These are phyloP conservation scores for Ctenodactylus gundi DNA, from an alignment of 2,113 vertebrate genomes.

Conservation along the genomic window DNA sequence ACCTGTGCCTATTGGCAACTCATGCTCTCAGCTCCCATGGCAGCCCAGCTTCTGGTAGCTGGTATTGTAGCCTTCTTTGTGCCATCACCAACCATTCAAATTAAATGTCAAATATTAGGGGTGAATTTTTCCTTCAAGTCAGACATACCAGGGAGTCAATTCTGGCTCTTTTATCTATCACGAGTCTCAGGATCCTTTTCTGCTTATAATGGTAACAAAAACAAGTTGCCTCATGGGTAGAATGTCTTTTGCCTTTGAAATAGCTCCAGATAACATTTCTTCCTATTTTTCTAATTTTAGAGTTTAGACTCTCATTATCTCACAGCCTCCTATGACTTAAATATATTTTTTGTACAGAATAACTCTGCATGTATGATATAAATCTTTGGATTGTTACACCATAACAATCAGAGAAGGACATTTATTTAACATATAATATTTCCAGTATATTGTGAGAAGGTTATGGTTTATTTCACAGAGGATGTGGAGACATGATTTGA, in stretches of 20 bases:
- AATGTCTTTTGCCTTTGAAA: not conserved
- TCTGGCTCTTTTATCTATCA: not conserved
- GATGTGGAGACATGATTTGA: not conserved
- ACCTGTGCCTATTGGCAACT: not conserved
- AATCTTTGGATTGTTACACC: not conserved
- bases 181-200: not conserved
- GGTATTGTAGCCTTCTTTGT: not conserved
- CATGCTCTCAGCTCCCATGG: not conserved
- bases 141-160: not conserved
- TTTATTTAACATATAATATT: not conserved
- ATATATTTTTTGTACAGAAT: not conserved
- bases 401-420: not conserved
- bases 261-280: not conserved
- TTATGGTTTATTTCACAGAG: not conserved
- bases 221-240: accelerated
- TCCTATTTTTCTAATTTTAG: not conserved
- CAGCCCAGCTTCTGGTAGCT: not conserved
- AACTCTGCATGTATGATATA: too few relatives aligned
- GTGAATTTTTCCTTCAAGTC: not conserved
- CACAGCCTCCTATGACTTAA: not conserved
- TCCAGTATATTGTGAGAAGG: not conserved
- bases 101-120: not conserved
- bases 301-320: not conserved
- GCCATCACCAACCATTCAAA: not conserved
- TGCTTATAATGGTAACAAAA: not conserved